Evolutionary conservation across 2,797 vertebrate genomes (phyloP).

Genomic region (Phrynocephalus guinanensis): DNA sequence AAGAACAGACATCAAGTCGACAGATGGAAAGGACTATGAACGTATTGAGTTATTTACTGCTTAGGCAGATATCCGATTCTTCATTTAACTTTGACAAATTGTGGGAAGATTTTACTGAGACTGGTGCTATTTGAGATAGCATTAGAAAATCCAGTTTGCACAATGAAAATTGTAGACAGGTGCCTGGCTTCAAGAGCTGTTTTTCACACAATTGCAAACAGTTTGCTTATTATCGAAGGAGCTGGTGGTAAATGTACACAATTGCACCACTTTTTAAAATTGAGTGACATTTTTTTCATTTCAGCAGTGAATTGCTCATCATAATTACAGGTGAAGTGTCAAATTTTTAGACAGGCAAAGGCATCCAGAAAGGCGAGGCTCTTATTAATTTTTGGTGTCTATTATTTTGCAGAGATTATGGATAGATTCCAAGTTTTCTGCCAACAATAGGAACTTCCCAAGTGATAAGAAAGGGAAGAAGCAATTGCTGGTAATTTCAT

Average conservation of each 20-base stretch:
- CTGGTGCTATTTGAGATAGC: neutral
- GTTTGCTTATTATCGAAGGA: constrained; percentile 5
- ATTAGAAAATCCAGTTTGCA: constrained; percentile 8
- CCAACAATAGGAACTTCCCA: neutral
- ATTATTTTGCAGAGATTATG: neutral
- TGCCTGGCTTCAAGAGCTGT: neutral
- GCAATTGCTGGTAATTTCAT: no score
- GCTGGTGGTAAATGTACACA: neutral
- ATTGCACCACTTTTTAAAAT: neutral
- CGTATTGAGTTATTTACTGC: constrained; percentile 27
- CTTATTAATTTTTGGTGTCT: neutral
- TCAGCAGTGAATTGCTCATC: neutral
- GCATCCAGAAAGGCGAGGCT: no score
- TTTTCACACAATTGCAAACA: neutral
- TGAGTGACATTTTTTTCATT: neutral
- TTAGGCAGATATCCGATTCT: neutral
- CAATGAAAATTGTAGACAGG: constrained; percentile 14
- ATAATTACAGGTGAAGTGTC: neutral
- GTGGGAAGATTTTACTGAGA: neutral
- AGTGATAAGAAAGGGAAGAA: no score
- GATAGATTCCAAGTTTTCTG: neutral
- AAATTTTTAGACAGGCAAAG: neutral
- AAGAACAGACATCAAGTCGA: constrained; percentile 40
- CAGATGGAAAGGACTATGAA: constrained; percentile 27
- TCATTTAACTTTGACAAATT: constrained; percentile 33